phyloP scores from a whole-genome alignment of 2,797 vertebrate genomes.

The Cetoscarus ocellatus region DNA sequence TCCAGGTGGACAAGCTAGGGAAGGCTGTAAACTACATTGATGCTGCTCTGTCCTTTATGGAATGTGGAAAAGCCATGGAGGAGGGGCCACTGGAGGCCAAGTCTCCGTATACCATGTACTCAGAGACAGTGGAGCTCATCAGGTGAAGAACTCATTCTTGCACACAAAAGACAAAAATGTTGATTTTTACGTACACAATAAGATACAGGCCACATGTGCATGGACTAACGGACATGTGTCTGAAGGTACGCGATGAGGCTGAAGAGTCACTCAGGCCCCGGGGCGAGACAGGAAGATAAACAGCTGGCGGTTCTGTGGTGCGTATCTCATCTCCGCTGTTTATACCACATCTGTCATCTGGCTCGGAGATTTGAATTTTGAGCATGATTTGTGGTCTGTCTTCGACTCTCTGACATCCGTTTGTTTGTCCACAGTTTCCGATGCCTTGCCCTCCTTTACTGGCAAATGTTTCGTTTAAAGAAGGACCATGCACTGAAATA shows the following conservation, averaged over 20 bases:
- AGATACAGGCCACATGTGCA: neutral
- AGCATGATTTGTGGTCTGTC: constrained; percentile 32
- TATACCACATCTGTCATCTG: constrained; percentile 51
- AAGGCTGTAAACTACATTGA: constrained; percentile 98
- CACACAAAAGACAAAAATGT: neutral
- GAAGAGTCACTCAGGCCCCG: constrained; percentile 94
- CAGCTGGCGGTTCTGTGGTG: constrained; percentile 97
- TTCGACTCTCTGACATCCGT: constrained; percentile 33
- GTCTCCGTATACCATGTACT: constrained; percentile 98
- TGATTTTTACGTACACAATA: too few species aligned
- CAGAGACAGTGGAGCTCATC: constrained; percentile 98
- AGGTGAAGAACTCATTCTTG: constrained; percentile 81
- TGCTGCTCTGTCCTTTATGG: constrained; percentile 97
- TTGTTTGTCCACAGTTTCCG: constrained; percentile 88
- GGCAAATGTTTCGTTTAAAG: constrained; percentile 98
- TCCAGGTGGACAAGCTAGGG: constrained; percentile 96
- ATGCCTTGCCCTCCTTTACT: constrained; percentile 97
- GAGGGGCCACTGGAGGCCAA: constrained; percentile 97
- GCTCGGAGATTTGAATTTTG: constrained; percentile 30
- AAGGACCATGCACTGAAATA: constrained; percentile 98
- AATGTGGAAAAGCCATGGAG: constrained; percentile 99
- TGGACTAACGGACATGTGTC: constrained; percentile 55
- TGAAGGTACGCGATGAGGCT: constrained; percentile 97
- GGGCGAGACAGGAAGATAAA: constrained; percentile 93
- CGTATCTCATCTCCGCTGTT: constrained; percentile 69